phyloP scores from a whole-genome alignment of 2,888 invertebrate species.

The Ecliptopera silaceata region DNA sequence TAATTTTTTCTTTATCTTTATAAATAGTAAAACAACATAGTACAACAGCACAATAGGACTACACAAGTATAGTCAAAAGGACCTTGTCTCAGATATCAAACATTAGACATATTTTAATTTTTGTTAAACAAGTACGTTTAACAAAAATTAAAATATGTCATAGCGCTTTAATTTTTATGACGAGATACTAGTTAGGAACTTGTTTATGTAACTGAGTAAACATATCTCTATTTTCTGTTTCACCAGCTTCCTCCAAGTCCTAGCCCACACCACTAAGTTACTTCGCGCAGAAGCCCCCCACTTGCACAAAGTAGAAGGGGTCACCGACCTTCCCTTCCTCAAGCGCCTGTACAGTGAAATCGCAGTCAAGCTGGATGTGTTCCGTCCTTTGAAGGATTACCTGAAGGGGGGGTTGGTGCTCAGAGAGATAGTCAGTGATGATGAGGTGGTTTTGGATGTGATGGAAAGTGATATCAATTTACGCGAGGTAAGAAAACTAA shows the following conservation, averaged over 20 bases:
- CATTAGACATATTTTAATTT: too few relatives aligned
- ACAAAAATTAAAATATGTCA: too few relatives aligned
- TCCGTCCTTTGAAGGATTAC: constrained; percentile 49
- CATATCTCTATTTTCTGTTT: neutral
- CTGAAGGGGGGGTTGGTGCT: constrained; percentile 43
- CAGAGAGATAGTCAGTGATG: constrained; percentile 36
- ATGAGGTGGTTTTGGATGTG: constrained; percentile 46
- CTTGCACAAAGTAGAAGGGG: constrained; percentile 61
- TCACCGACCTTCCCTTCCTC: constrained; percentile 54
- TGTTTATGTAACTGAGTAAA: neutral
- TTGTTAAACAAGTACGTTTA: too few relatives aligned
- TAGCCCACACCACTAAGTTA: constrained; percentile 55
- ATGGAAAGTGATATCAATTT: constrained; percentile 56
- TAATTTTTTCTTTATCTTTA: too few relatives aligned
- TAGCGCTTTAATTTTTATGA: too few relatives aligned
- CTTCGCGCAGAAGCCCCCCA: constrained; percentile 64
- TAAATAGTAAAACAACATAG: too few relatives aligned
- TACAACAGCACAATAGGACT: too few relatives aligned
- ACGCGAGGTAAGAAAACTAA: constrained; percentile 49
- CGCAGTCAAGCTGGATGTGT: constrained; percentile 56
- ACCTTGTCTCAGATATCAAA: too few relatives aligned
- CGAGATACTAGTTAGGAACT: too few relatives aligned
- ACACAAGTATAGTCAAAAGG: too few relatives aligned
- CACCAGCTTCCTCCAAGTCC: constrained; percentile 57
- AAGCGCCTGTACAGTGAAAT: constrained; percentile 51